These are phyloP conservation scores for Cantharis nigra DNA, from an alignment of 2,888 invertebrate genomes.

Conservation along the genomic window DNA sequence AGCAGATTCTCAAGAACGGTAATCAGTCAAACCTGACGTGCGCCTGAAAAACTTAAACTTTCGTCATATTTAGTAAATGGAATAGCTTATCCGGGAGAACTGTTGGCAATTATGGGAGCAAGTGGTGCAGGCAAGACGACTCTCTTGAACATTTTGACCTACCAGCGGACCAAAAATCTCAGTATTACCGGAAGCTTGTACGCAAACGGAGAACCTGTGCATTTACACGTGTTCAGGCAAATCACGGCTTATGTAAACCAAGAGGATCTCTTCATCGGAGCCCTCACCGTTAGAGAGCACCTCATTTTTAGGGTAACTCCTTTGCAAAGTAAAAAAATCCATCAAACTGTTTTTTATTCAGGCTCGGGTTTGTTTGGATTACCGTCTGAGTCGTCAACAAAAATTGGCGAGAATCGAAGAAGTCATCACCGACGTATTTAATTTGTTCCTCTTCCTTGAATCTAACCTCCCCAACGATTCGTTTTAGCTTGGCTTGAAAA, in stretches of 20 bases:
- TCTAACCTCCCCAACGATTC: background rate
- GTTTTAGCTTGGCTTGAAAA: constrained; percentile 66
- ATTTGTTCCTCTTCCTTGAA: background rate
- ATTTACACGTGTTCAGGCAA: constrained; percentile 73
- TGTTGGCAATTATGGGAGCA: constrained; percentile 86
- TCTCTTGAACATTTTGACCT: constrained; percentile 85
- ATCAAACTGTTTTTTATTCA: constrained; percentile 50
- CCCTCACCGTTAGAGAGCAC: constrained; percentile 87
- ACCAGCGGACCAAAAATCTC: constrained; percentile 73
- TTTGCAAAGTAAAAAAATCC: background rate
- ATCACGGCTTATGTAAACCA: constrained; percentile 90
- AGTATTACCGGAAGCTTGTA: constrained; percentile 64
- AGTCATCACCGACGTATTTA: constrained; percentile 80
- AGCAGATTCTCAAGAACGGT: constrained; percentile 79
- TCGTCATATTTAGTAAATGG: constrained; percentile 68
- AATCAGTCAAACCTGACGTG: background rate
- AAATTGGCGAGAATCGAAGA: constrained; percentile 81
- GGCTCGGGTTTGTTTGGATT: constrained; percentile 86
- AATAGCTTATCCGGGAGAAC: constrained; percentile 82
- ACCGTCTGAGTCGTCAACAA: constrained; percentile 71
- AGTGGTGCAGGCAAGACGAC: constrained; percentile 96
- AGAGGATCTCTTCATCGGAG: constrained; percentile 90
- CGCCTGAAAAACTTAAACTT: background rate
- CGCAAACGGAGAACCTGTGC: constrained; percentile 78
- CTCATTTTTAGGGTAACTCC: constrained; percentile 76